A percentile compares a stretch with the other conserved stretches of the same genome.
These are phyloP conservation scores for Epizoanthus ramosus DNA, from an alignment of 92 coral and sea anemone species.

Conservation along the genomic window DNA sequence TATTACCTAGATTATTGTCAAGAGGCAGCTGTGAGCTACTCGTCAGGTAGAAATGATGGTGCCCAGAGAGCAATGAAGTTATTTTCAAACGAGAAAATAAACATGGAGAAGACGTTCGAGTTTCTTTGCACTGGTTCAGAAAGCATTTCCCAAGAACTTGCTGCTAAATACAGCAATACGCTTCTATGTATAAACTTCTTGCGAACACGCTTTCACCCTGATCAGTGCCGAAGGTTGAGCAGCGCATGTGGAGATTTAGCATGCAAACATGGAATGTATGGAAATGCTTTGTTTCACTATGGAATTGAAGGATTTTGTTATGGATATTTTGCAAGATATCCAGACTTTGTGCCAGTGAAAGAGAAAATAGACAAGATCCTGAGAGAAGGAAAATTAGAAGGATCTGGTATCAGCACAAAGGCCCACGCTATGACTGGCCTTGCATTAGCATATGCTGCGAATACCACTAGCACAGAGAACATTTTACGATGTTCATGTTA, in stretches of 20 bases:
- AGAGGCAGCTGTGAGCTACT: neutral
- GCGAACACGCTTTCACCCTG: neutral
- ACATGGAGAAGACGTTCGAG: constrained; percentile 8
- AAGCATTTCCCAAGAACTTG: constrained; percentile 5
- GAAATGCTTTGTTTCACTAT: neutral
- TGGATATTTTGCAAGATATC: constrained; percentile 7
- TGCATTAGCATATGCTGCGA: constrained; percentile 9
- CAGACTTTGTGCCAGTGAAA: neutral
- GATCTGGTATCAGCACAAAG: neutral
- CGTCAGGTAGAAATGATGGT: neutral
- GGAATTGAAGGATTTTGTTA: neutral
- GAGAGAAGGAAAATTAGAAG: neutral
- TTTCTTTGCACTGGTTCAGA: neutral
- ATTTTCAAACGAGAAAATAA: neutral
- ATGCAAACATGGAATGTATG: neutral
- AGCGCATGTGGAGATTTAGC: neutral
- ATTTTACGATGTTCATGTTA: neutral
- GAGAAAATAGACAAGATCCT: constrained; percentile 3
- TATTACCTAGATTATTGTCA: neutral
- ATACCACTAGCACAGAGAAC: neutral
- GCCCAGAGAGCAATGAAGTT: neutral
- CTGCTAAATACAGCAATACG: neutral
- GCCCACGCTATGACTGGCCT: neutral
- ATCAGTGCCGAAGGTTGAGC: neutral
- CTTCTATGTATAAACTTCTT: neutral